Conservation (phyloP, 2,113 vertebrate genomes). For the Grallaria varia region DNA sequence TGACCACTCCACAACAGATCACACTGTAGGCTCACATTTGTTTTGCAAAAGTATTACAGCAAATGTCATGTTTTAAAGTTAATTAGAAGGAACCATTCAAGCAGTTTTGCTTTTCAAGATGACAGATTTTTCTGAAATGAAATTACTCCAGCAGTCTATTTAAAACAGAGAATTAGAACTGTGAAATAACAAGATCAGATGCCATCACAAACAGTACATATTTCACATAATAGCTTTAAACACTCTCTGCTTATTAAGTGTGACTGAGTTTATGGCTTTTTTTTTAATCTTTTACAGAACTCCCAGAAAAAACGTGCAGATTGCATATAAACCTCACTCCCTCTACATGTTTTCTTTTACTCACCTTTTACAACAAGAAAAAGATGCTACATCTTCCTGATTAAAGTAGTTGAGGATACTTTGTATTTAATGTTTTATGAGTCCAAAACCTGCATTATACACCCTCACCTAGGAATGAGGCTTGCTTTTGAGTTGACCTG, state of each 20-base stretch:
- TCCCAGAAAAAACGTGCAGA: neutral
- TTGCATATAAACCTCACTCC: neutral
- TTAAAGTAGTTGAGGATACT: neutral
- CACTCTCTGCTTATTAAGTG: neutral
- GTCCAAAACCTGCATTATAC: neutral
- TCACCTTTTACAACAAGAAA: neutral
- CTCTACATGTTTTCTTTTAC: neutral
- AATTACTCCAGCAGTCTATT: constrained; percentile 19
- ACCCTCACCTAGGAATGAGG: neutral
- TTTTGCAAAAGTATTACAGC: neutral
- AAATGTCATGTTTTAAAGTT: constrained; percentile 15
- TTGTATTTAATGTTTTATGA: neutral
- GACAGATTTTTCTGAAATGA: constrained; percentile 8
- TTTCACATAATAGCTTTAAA: neutral
- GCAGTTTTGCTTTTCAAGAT: constrained; percentile 28
- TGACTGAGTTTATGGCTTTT: neutral
- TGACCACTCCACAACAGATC: neutral
- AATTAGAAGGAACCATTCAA: constrained; percentile 30
- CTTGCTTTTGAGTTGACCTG: neutral
- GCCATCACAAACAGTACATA: neutral
- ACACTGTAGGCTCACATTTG: neutral
- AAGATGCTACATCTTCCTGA: neutral
- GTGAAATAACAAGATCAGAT: constrained; percentile 11
- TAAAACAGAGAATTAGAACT: constrained; percentile 17
- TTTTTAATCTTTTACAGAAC: neutral